These are phyloP conservation scores for Pseudococcus jackbeardsleyi DNA, from an alignment of 2,888 invertebrate genomes.

Conservation along the genomic window DNA sequence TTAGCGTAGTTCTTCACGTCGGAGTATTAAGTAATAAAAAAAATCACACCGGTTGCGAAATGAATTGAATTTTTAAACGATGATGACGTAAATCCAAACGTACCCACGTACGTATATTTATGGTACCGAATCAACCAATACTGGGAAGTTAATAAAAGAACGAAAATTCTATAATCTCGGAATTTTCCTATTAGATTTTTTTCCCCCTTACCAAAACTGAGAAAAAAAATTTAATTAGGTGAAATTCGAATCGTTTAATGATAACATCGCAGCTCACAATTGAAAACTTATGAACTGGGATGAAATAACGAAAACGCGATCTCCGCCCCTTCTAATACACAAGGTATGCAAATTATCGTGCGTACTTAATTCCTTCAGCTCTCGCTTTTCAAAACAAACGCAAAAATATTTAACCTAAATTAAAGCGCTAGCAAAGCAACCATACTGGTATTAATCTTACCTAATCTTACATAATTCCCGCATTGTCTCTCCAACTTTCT, in stretches of 20 bases:
- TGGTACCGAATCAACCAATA: constrained; percentile 4
- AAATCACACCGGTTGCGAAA: constrained; percentile 7
- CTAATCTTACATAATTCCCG: constrained; percentile 33
- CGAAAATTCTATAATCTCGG: neutral
- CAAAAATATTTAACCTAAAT: constrained; percentile 33
- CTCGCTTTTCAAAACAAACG: constrained; percentile 20
- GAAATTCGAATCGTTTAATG: neutral
- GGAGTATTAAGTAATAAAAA: constrained; percentile 19
- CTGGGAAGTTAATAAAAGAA: neutral
- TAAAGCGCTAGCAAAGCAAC: constrained; percentile 7
- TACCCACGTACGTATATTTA: neutral
- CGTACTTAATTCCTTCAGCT: constrained; percentile 14
- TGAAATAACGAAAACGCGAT: constrained; percentile 17
- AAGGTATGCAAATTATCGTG: constrained; percentile 31
- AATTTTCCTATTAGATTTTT: neutral
- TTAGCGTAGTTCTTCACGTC: neutral
- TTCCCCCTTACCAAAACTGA: too few species aligned
- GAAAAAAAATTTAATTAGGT: constrained; percentile 12
- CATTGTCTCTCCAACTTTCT: neutral
- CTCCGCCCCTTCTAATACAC: neutral
- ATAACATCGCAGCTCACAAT: neutral
- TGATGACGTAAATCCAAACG: constrained; percentile 32
- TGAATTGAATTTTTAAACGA: constrained; percentile 17
- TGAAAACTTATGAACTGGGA: neutral
- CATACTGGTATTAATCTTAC: constrained; percentile 20